Evolutionary conservation across 2,797 vertebrate species (phyloP).

Genomic region (Liasis olivaceus): DNA sequence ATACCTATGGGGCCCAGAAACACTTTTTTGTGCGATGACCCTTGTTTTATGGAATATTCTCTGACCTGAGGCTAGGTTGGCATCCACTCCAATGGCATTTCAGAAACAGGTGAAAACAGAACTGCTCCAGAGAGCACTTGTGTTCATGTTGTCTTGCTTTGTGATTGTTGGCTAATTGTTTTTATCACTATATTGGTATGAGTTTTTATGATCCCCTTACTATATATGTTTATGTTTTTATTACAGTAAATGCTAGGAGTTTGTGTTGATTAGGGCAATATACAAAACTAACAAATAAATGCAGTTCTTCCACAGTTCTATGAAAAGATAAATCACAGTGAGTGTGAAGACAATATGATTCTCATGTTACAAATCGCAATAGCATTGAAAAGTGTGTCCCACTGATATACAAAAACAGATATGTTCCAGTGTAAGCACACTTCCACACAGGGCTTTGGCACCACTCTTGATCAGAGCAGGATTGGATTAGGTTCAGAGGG

Average conservation of each 20-base stretch:
- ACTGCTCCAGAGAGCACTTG: neutral
- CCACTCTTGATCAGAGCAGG: neutral
- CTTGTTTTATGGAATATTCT: neutral
- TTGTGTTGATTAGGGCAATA: neutral
- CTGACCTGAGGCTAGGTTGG: neutral
- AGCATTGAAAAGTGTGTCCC: neutral
- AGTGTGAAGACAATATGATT: neutral
- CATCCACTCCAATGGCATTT: neutral
- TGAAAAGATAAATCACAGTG: neutral
- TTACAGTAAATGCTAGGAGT: neutral
- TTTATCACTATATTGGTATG: neutral
- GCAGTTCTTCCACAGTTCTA: neutral
- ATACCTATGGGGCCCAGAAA: neutral
- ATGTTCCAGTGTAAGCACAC: fast-evolving
- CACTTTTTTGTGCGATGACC: neutral
- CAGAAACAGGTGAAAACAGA: neutral
- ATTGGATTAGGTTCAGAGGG: neutral
- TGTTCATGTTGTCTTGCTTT: neutral
- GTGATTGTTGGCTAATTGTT: neutral
- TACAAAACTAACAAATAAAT: neutral
- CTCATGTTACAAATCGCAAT: neutral
- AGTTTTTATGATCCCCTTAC: neutral
- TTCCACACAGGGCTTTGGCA: neutral
- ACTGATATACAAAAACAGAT: neutral
- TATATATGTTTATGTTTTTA: neutral